Base-by-base conservation (phyloP, 2,113 vertebrate genomes). In the Hemicordylus capensis region DNA sequence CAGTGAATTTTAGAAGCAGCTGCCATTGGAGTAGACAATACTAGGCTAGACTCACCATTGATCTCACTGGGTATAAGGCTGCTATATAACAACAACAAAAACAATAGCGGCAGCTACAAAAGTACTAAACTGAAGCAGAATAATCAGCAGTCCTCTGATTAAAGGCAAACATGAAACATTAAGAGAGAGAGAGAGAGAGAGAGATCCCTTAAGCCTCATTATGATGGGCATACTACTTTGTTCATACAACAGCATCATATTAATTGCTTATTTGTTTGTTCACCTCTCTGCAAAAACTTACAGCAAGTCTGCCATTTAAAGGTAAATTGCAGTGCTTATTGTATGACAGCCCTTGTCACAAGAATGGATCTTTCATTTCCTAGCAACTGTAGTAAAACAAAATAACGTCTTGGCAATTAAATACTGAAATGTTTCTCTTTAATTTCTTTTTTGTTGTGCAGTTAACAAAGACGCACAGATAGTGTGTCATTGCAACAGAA, bases 381-480 rank as follows among this genome's bases (percentile, higher is more conserved):
- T 26, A 85, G 88, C 39, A 75, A 75, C 79, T 80, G 75, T 20
- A 39, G 8, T 14, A 74, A 85, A 81, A 76, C 56, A 34, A 12
- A 56, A 1, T 56, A 20, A 37, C 28, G 58, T 84, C 39, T 76
- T 34, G 69, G 44, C 3, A 87, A 87, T 88, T 20, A 75, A 59
- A 10, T 51, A 4, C 56, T 44, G 26, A 51, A 73, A 79, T 72
- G 63, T 75, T 64, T 11, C 15, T 74, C 58, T 83, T 67, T 87
- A 69, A 3, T 76, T 58, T 85, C 75, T 72, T 20, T 48, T 69
- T 69, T 44, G 4, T 76, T 76, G 58, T 20, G 37, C 66, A 72
- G 31, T 76, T 76, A 79, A 69, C 64, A 85, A 77, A 81, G 83
- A 81, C 73, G 24, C 63, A 72, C 20, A 85, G 72, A 80, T 56